Evolutionary conservation across 2,113 vertebrate genomes (phyloP).

Genomic region (Planiliza haematocheilus): DNA sequence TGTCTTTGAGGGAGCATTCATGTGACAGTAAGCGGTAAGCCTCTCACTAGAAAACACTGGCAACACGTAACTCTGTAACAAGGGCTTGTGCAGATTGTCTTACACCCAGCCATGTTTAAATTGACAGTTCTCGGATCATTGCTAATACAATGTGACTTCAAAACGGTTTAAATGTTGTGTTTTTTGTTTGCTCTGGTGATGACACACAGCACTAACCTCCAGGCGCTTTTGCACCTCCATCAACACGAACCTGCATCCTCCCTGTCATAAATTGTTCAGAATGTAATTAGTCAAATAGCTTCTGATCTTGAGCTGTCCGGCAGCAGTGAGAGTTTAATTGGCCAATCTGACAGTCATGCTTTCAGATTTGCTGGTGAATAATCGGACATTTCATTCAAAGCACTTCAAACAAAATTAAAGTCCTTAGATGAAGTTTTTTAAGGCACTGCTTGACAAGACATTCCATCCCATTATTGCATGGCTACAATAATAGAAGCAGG

Average conservation of each 20-base stretch:
- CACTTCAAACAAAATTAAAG: background rate
- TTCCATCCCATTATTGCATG: no score
- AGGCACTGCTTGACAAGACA: background rate
- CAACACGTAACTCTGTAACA: background rate
- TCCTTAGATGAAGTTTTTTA: background rate
- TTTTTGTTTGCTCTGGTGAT: conserved; percentile 31
- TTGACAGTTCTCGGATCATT: conserved; percentile 8
- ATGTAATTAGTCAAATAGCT: conserved; percentile 63
- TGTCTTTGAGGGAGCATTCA: background rate
- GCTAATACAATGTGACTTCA: conserved; percentile 52
- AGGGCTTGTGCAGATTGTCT: conserved; percentile 21
- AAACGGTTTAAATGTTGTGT: conserved; percentile 33
- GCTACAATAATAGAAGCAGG: conserved; percentile 1
- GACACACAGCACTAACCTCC: conserved; percentile 42
- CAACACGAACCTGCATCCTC: conserved; percentile 46
- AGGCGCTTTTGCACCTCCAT: conserved; percentile 38
- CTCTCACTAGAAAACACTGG: background rate
- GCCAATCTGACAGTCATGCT: conserved; percentile 25
- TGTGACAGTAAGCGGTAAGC: conserved; percentile 10
- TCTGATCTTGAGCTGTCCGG: conserved; percentile 55
- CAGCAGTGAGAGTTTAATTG: conserved; percentile 22
- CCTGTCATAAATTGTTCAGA: conserved; percentile 48
- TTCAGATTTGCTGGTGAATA: conserved; percentile 17
- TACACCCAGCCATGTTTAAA: conserved; percentile 17
- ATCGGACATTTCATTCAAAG: conserved; percentile 30